Percentiles rank a stretch among this genome's conserved stretches.
These are phyloP conservation scores for Micoletzkya japonica DNA, from an alignment of 2,888 invertebrate genomes.

Conservation along the genomic window DNA sequence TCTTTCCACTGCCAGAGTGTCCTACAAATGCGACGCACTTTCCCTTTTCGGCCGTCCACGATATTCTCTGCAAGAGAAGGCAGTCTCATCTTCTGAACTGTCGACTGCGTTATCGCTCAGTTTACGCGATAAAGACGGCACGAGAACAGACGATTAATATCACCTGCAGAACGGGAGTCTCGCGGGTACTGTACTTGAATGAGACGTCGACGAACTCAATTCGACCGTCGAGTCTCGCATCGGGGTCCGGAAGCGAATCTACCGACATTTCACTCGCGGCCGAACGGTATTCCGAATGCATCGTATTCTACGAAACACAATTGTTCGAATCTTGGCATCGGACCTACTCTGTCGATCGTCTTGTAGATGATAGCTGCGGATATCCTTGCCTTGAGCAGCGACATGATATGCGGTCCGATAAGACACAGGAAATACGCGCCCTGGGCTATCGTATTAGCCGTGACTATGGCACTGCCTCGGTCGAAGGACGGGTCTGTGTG, in stretches of 20 bases:
- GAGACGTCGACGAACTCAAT: constrained; percentile 10
- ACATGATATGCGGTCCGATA: constrained; percentile 24
- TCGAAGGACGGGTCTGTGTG: not conserved
- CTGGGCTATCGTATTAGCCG: constrained; percentile 8
- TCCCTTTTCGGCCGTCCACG: not conserved
- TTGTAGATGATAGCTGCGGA: constrained; percentile 18
- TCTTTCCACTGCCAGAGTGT: constrained; percentile 23
- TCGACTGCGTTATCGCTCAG: not conserved
- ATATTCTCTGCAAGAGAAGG: not conserved
- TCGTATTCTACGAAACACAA: no score
- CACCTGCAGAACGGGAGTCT: not conserved
- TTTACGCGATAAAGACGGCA: not conserved
- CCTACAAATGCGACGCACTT: constrained; percentile 10
- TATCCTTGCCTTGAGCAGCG: constrained; percentile 17
- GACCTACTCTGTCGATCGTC: constrained; percentile 19
- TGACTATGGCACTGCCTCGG: constrained; percentile 9
- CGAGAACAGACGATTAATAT: not conserved
- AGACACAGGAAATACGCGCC: constrained; percentile 23
- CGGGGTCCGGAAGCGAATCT: no score
- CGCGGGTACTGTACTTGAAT: constrained; percentile 15
- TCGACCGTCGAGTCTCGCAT: not conserved
- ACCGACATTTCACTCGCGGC: no score
- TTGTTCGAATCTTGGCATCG: no score
- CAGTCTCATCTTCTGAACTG: not conserved
- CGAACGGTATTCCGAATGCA: no score